Evolutionary conservation across 2,113 vertebrate species (phyloP).

Genomic region (Uria aalge): DNA sequence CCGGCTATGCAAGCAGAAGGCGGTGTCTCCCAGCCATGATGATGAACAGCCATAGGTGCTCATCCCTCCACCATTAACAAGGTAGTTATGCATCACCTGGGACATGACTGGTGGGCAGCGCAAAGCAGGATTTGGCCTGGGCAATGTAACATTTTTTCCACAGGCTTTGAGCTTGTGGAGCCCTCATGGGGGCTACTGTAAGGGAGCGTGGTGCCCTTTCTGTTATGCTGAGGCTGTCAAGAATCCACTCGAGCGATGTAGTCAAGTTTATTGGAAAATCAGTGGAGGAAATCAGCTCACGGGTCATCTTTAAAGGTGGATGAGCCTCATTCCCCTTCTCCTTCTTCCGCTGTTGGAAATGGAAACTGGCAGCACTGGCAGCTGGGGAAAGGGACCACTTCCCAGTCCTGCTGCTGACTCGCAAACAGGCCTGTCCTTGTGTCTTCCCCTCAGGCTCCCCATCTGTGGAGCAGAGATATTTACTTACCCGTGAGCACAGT

Average conservation of each 20-base stretch:
- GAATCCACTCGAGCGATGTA: slow-evolving; percentile 5
- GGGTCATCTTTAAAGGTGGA: neutral
- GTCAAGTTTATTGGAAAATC: slow-evolving; percentile 50
- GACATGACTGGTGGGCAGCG: neutral
- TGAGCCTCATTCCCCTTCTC: neutral
- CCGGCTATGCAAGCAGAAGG: neutral
- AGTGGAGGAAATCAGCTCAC: slow-evolving; percentile 12
- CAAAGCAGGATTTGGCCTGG: neutral
- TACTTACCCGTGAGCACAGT: neutral
- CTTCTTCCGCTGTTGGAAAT: neutral
- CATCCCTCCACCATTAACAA: neutral
- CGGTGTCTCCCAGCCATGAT: neutral
- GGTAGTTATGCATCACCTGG: neutral
- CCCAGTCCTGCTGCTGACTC: neutral
- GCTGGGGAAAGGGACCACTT: neutral
- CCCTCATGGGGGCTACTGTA: neutral
- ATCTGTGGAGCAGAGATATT: neutral
- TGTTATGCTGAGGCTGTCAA: slow-evolving; percentile 31
- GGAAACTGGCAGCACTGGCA: neutral
- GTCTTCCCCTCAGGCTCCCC: neutral
- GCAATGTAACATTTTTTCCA: neutral
- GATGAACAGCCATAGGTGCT: neutral
- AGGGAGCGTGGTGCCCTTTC: neutral
- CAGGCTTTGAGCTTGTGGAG: neutral
- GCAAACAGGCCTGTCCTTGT: neutral